Evolutionary conservation across 1,140 invertebrate genomes (phyloP).

Genomic region (Battus philenor): DNA sequence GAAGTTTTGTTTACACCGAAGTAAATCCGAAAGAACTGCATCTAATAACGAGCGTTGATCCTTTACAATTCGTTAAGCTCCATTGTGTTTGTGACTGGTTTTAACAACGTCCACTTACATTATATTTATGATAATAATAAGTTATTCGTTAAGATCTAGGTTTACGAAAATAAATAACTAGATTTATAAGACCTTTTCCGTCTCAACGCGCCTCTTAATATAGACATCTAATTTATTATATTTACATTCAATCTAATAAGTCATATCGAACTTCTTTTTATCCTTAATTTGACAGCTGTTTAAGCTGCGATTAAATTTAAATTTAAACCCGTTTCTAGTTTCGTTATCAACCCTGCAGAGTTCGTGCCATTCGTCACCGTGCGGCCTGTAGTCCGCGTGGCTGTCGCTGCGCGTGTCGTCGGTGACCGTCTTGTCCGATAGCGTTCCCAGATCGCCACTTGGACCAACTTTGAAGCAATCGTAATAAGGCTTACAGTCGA

Average conservation of each 20-base stretch:
- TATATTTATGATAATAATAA: no score
- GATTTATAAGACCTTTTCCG: no score
- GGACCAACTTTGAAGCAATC: slow-evolving; percentile 53
- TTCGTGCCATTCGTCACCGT: slow-evolving; percentile 42
- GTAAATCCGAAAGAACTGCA: no score
- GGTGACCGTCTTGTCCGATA: slow-evolving; percentile 23
- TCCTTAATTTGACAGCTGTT: slow-evolving; percentile 62
- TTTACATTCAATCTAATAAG: slow-evolving; percentile 19
- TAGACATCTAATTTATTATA: no score
- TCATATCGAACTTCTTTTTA: slow-evolving; percentile 49
- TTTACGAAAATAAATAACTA: no score
- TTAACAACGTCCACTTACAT: no score
- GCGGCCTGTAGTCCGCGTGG: slow-evolving; percentile 47
- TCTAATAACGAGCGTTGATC: no score
- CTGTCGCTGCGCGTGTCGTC: slow-evolving; percentile 58
- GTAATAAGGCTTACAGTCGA: slow-evolving; percentile 62
- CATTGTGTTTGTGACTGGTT: no score
- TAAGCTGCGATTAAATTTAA: slow-evolving; percentile 66
- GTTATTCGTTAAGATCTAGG: no score
- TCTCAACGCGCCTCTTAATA: no score
- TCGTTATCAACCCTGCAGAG: slow-evolving; percentile 35
- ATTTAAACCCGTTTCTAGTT: slow-evolving; percentile 54
- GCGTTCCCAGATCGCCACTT: slow-evolving; percentile 22
- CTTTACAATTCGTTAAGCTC: no score
- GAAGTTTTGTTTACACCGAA: no score